Conservation (phyloP, 1,140 invertebrate genomes). For the Homalodisca vitripennis region DNA sequence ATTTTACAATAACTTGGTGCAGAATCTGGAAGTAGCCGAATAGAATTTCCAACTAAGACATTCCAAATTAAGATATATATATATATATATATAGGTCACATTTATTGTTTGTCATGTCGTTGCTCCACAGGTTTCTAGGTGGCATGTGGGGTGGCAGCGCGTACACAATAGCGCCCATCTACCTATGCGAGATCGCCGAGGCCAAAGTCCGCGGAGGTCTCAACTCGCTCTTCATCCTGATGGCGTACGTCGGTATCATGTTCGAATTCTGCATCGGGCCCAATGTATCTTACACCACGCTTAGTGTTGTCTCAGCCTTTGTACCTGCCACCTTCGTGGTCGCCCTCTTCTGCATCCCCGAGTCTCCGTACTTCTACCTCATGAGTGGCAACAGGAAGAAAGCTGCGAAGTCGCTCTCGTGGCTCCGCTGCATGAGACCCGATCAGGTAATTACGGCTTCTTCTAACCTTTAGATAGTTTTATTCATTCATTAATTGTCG, state of each 20-base stretch:
- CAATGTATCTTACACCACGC: constrained; percentile 60
- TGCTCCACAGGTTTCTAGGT: constrained; percentile 35
- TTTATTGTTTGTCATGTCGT: too few relatives aligned
- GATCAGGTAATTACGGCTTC: too few relatives aligned
- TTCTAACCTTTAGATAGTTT: too few relatives aligned
- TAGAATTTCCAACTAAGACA: too few relatives aligned
- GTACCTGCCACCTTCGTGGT: constrained; percentile 62
- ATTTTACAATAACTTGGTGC: too few relatives aligned
- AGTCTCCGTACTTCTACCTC: constrained; percentile 74
- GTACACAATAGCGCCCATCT: constrained; percentile 55
- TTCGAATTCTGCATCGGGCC: constrained; percentile 75
- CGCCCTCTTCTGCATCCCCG: constrained; percentile 73
- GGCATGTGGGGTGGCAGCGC: constrained; percentile 55
- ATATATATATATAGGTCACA: too few relatives aligned
- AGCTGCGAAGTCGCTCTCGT: constrained; percentile 51
- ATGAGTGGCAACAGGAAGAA: constrained; percentile 53
- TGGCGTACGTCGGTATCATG: constrained; percentile 73
- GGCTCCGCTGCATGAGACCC: constrained; percentile 55
- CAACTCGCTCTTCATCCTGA: constrained; percentile 64
- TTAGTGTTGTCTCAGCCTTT: constrained; percentile 63
- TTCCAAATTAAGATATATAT: too few relatives aligned
- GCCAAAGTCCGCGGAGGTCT: constrained; percentile 59
- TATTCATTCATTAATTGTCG: too few relatives aligned
- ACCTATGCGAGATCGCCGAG: constrained; percentile 66
- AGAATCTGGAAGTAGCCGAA: too few relatives aligned